Base-by-base conservation (phyloP, 2,888 invertebrate species). In the Alcis repandata region DNA sequence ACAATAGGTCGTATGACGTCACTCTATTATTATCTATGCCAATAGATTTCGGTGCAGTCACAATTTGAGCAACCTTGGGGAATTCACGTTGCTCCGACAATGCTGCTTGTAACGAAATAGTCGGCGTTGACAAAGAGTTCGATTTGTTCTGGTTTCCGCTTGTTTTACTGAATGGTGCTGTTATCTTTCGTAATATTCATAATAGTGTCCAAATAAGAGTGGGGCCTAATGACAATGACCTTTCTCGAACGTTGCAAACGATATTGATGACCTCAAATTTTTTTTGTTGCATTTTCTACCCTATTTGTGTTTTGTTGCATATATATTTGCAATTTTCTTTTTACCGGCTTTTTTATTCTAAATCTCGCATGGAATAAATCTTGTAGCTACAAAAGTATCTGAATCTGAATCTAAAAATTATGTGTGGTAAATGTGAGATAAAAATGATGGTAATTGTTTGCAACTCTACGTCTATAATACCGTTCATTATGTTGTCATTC, bases 31-130 rank as follows among this genome's bases (percentile, higher is more conserved):
- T 54, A 66, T 17, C 8, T 32, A 19, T 36, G 15, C 66, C 40
- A 59, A 59, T 48, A 46, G 49, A 46, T 65, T 67, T 61, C 62
- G 54, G 54, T 66, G 60, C 60, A 57, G 33, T 51, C 45, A 87
- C 83, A 83, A 77, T 86, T 90, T 86, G 68, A 76, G 77, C 68
- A 66, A 82, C 92, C 92, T 92, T 93, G 92, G 90, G 86, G 88
- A 87, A 90, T 92, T 87, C 79, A 85, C 88, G 80, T 60, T 67
- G 45, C 45, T 49, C 54, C 36, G 43, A 67, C 70, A 69, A 63
- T 66, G 62, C 22, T 57, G 58, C 58, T 66, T 60, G 67, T 58
- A 49, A 60, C 59, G 27, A 59, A 53, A 36, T 52, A 64, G 59
- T 46, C 58, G 38, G 38, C 4, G 57, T 57, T 45, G 53, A 64